Evolutionary conservation across 2,797 vertebrate species (phyloP).

Genomic region (Oreochromis mossambicus): DNA sequence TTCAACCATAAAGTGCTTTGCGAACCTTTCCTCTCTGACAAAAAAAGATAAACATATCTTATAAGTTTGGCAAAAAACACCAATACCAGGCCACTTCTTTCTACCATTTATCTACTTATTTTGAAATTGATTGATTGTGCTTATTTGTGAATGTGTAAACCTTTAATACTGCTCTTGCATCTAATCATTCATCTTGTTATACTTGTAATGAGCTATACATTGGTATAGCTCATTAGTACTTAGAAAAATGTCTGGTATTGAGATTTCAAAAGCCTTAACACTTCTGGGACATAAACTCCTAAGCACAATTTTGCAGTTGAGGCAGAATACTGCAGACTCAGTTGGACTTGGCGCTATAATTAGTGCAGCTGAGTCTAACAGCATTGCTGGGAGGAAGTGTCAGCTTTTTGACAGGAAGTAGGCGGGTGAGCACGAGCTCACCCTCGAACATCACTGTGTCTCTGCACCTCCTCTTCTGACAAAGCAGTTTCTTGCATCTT

Average conservation of each 20-base stretch:
- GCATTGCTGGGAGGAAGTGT: constrained; percentile 60
- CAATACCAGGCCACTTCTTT: constrained; percentile 70
- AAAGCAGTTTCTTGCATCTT: constrained; percentile 55
- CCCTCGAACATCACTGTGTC: constrained; percentile 73
- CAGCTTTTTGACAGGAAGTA: constrained; percentile 64
- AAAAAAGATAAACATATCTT: constrained; percentile 59
- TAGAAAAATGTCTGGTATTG: constrained; percentile 68
- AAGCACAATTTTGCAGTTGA: constrained; percentile 79
- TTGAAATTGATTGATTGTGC: constrained; percentile 68
- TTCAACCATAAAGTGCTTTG: constrained; percentile 70
- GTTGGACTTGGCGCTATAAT: constrained; percentile 55
- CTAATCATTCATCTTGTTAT: constrained; percentile 47
- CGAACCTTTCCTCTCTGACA: constrained; percentile 70
- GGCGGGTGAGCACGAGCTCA: constrained; percentile 45
- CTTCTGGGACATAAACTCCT: constrained; percentile 72
- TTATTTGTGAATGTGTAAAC: constrained; percentile 72
- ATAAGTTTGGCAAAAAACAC: constrained; percentile 55
- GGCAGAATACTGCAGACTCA: constrained; percentile 61
- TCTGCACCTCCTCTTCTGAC: constrained; percentile 63
- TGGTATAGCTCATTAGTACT: constrained; percentile 54
- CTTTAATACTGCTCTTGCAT: constrained; percentile 62
- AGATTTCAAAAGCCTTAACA: constrained; percentile 79
- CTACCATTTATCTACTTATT: constrained; percentile 60
- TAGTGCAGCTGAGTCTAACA: constrained; percentile 48
- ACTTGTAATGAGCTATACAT: background rate